A percentile compares a stretch with the other conserved stretches of the same genome.
Evolutionary conservation across 2,113 vertebrate species (phyloP).

Genomic region (Sisor rabdophorus): DNA sequence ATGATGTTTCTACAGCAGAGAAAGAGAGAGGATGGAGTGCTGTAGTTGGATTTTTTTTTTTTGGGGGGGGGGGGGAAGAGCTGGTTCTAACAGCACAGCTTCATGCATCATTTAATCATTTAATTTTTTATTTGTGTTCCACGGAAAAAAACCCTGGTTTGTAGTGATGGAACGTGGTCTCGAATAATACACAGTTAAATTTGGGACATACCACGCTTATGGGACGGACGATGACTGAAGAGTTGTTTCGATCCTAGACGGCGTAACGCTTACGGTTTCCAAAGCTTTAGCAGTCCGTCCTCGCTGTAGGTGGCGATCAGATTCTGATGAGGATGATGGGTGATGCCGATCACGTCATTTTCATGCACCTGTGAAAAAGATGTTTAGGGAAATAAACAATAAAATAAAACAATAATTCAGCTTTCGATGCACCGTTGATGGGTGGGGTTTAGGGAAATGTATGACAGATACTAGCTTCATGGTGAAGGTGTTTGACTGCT

Average conservation of each 20-base stretch:
- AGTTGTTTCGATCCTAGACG: background rate
- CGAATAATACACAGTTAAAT: constrained; percentile 33
- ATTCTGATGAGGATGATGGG: constrained; percentile 96
- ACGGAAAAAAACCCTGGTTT: background rate
- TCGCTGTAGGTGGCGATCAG: constrained; percentile 94
- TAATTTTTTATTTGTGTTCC: too few species aligned
- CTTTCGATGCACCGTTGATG: too few species aligned
- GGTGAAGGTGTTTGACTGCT: too few species aligned
- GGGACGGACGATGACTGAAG: background rate
- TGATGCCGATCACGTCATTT: constrained; percentile 97
- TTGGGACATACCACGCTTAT: constrained; percentile 4
- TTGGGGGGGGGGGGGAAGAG: background rate
- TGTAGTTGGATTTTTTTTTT: background rate
- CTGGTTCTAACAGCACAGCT: too few species aligned
- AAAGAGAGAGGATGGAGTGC: background rate
- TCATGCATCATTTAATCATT: too few species aligned
- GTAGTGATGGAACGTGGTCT: background rate
- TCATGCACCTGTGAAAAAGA: constrained; percentile 80
- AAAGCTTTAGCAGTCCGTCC: constrained; percentile 83
- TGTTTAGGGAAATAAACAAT: too few species aligned
- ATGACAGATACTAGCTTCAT: too few species aligned
- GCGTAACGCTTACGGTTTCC: constrained; percentile 65
- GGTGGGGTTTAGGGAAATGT: too few species aligned
- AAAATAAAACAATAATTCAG: too few species aligned
- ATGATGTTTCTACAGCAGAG: constrained; percentile 16